Percentiles rank a stretch among this genome's conserved stretches.
phyloP scores from a whole-genome alignment of 2,113 vertebrate species.

The Scolopax mira region DNA sequence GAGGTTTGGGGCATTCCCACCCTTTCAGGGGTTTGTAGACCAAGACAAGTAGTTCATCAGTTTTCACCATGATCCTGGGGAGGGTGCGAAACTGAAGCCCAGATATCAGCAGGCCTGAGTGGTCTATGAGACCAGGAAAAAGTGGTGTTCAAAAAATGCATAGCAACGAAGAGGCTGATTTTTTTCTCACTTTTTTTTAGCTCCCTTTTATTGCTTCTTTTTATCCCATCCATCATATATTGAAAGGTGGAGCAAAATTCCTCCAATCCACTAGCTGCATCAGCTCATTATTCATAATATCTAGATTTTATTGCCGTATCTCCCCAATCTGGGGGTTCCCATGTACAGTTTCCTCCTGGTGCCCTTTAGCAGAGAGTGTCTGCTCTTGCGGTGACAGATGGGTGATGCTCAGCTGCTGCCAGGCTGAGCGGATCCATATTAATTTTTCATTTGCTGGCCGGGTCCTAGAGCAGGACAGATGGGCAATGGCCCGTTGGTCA shows the following conservation, averaged over 20 bases:
- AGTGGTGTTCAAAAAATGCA: too few relatives aligned
- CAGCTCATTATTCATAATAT: accelerated
- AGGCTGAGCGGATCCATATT: slow-evolving; percentile 54
- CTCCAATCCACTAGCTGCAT: accelerated
- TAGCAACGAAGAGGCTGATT: not conserved
- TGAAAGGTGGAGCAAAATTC: not conserved
- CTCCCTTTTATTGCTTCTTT: not conserved
- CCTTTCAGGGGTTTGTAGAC: not conserved
- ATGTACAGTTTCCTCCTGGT: accelerated
- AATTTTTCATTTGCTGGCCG: slow-evolving; percentile 58
- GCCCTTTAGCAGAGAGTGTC: not conserved
- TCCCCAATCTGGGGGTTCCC: not conserved
- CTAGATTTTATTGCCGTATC: accelerated
- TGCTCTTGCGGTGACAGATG: slow-evolving; percentile 70
- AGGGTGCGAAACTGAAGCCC: not conserved
- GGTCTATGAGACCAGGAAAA: not conserved
- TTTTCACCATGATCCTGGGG: not conserved
- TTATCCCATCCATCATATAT: accelerated
- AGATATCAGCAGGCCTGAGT: not conserved
- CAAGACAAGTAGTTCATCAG: not conserved
- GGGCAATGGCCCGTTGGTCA: slow-evolving; percentile 61
- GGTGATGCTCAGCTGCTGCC: slow-evolving; percentile 74
- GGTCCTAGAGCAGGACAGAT: slow-evolving; percentile 65
- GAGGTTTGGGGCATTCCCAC: not conserved
- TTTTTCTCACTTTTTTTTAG: not conserved